These are phyloP conservation scores for Oreochromis mossambicus DNA, from an alignment of 2,797 vertebrate genomes.

Conservation along the genomic window DNA sequence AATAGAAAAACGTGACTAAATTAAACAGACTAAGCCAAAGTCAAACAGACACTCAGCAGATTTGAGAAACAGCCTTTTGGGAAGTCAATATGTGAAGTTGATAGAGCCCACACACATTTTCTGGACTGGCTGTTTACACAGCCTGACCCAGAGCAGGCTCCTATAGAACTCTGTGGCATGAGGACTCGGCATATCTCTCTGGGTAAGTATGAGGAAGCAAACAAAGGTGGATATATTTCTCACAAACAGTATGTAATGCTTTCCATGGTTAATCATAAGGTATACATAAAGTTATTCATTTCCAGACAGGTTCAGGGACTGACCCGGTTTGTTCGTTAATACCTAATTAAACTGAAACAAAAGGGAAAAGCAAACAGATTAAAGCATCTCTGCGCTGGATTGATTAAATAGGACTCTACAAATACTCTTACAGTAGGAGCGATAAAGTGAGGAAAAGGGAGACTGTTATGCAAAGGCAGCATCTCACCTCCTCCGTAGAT, in stretches of 20 bases:
- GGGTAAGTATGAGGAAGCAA: conserved; percentile 29
- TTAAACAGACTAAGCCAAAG: background rate
- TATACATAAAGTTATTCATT: background rate
- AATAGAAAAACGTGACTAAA: background rate
- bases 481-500: conserved; percentile 88
- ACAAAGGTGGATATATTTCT: background rate
- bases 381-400: background rate
- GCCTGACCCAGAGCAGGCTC: background rate
- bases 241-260: background rate
- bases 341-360: background rate
- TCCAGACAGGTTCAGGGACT: background rate
- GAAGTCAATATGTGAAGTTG: conserved; percentile 9
- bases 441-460: background rate
- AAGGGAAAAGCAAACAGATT: background rate
- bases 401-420: background rate
- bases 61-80: background rate
- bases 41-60: background rate
- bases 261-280: background rate
- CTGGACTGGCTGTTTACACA: conserved; percentile 4
- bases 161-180: background rate
- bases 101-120: background rate
- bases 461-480: background rate
- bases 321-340: background rate
- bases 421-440: background rate
- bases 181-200: background rate